Evolutionary conservation across 1,140 invertebrate genomes (phyloP).

Genomic region (Brachionus rotundiformis): DNA sequence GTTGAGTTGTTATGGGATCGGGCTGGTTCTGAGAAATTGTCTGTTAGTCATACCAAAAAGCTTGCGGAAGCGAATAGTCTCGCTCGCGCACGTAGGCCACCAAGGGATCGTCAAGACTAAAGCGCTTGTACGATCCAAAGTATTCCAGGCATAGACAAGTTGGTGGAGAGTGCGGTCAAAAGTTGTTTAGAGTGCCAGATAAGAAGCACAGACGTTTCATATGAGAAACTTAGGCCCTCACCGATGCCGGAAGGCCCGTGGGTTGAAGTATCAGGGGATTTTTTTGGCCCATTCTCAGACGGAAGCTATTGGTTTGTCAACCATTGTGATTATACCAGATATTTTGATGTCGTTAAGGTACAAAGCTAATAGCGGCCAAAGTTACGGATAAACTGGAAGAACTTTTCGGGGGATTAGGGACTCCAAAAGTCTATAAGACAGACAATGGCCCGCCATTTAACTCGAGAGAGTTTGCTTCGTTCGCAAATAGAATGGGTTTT

Average conservation of each 20-base stretch:
- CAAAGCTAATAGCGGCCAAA: background rate
- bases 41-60: background rate
- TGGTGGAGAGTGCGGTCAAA: background rate
- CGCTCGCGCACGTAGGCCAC: background rate
- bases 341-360: slow-evolving; percentile 18
- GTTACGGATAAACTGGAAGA: background rate
- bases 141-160: background rate
- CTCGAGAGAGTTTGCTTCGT: slow-evolving; percentile 49
- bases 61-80: background rate
- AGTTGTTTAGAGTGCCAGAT: background rate
- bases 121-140: background rate
- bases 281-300: background rate
- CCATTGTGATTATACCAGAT: background rate
- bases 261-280: background rate
- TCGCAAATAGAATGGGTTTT: slow-evolving; percentile 52
- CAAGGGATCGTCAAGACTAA: slow-evolving; percentile 15
- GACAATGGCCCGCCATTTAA: background rate
- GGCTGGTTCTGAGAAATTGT: background rate
- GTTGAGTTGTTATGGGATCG: background rate
- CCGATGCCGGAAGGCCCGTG: background rate
- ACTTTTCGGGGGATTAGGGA: background rate
- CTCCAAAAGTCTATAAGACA: background rate
- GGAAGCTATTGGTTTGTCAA: background rate
- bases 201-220: background rate
- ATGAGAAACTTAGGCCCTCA: background rate